phyloP scores from a whole-genome alignment of 2,113 vertebrate species.

The Chroicocephalus ridibundus region DNA sequence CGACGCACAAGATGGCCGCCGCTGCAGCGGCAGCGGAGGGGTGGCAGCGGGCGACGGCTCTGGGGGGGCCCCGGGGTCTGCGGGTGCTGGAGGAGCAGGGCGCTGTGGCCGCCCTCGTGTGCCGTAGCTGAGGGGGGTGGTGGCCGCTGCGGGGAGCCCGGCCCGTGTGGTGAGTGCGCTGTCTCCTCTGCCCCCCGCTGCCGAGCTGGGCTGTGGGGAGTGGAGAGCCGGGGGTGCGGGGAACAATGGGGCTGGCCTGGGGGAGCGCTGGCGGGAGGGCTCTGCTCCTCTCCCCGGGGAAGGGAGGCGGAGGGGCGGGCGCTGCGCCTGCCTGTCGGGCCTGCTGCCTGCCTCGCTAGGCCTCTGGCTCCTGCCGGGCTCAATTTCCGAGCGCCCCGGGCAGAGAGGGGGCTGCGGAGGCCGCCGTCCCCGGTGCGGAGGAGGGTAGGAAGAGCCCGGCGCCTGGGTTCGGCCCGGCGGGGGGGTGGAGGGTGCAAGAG shows the following conservation, averaged over 20 bases:
- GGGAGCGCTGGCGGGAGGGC: not conserved
- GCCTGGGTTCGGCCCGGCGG: not conserved
- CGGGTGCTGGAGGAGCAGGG: slow-evolving; percentile 4
- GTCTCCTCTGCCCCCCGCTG: not conserved
- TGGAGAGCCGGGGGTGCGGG: not conserved
- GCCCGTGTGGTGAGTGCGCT: slow-evolving; percentile 72
- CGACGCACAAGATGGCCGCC: slow-evolving; percentile 79
- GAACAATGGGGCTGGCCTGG: not conserved
- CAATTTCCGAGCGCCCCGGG: not conserved
- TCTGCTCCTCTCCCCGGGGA: not conserved
- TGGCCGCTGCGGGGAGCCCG: slow-evolving; percentile 49
- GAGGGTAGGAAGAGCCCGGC: not conserved
- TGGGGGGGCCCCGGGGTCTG: slow-evolving; percentile 25
- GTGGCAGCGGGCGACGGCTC: slow-evolving; percentile 49
- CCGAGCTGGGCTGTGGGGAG: not conserved
- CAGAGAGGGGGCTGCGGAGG: not conserved
- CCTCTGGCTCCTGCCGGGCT: slow-evolving; percentile 44
- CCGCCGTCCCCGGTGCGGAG: not conserved
- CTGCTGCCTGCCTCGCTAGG: not conserved
- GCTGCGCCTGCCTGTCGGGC: not conserved
- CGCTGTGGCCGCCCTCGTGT: slow-evolving; percentile 22
- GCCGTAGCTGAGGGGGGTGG: slow-evolving; percentile 72
- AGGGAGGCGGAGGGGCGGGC: not conserved
- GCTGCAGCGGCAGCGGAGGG: slow-evolving; percentile 63
- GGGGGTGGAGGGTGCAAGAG: not conserved